Base-by-base conservation (phyloP, 2,888 invertebrate species). In the Cephus sareptanus region DNA sequence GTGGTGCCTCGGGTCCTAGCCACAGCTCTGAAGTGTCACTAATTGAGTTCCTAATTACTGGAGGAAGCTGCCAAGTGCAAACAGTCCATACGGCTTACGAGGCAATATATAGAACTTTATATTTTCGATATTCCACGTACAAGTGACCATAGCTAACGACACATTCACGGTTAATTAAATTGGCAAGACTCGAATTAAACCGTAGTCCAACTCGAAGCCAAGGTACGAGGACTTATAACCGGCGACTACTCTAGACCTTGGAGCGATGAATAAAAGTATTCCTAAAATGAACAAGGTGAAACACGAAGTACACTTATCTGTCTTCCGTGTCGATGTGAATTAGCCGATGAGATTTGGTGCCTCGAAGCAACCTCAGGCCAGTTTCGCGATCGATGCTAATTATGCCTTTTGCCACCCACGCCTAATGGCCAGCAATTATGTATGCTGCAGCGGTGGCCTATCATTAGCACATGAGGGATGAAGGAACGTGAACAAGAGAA, bases 371-470 rank as follows among this genome's bases (percentile, higher is more conserved):
- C 71, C 31, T 71, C 71, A 70, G 35, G 56, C 77, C 37, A 76
- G 73, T 80, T 81, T 76, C 56, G 73, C 80, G 81, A 80, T 81
- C 79, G 79, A 80, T 80, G 79, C 77, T 81, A 81, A 81, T 81
- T 81, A 80, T 76, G 79, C 75, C 76, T 34, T 37, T 35, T 35
- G 23, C 74, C 35, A 35, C 74, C 74, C 74, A 30, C 74, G 35
- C 74, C 34, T 74, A 74, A 74, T 35, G 34, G 35, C 34, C 74
- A 12, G 30, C 34, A 30, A 30, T 34, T 37, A 34, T 23, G 74
- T n/a, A 30, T 23, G 30, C 34, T 56, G 74, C 35, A 74, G 34
- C 34, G 12, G 34, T 30, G 74, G 31, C 74, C 74, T 74, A 13
- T 35, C 34, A 74, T 74, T 74, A 74, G 74, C 74, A 11, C 9